These are phyloP conservation scores for Amiota minor DNA, from an alignment of 2,888 invertebrate species.

Conservation along the genomic window DNA sequence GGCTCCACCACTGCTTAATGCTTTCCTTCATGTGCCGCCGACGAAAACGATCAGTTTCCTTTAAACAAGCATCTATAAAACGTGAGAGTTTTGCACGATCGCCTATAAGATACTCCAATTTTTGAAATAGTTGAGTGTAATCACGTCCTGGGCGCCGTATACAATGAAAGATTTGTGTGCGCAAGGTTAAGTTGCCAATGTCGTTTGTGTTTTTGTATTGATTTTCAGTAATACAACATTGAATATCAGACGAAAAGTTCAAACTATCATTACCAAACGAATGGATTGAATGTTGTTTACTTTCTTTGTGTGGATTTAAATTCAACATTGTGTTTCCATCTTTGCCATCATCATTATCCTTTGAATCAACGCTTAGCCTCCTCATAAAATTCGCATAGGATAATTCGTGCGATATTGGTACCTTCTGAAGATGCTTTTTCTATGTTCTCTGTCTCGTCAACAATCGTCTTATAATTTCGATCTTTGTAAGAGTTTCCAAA, in stretches of 20 bases:
- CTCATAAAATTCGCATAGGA: too few relatives aligned
- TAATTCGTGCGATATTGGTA: not conserved
- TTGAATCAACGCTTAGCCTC: too few relatives aligned
- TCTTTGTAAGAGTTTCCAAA: not conserved
- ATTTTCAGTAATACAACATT: too few relatives aligned
- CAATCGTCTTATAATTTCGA: not conserved
- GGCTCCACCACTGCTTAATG: slow-evolving; percentile 74
- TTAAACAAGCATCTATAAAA: slow-evolving; percentile 73
- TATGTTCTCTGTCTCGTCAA: not conserved
- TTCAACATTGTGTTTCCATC: too few relatives aligned
- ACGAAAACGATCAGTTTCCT: slow-evolving; percentile 71
- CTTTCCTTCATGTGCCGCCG: slow-evolving; percentile 72
- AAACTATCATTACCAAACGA: too few relatives aligned
- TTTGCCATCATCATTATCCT: too few relatives aligned
- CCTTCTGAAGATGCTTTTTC: not conserved
- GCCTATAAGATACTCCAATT: slow-evolving; percentile 70
- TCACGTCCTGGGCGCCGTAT: slow-evolving; percentile 85
- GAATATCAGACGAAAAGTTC: too few relatives aligned
- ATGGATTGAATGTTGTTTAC: too few relatives aligned
- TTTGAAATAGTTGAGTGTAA: slow-evolving; percentile 70
- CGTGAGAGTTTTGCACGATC: slow-evolving; percentile 71
- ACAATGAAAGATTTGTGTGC: slow-evolving; percentile 82
- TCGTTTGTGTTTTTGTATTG: too few relatives aligned
- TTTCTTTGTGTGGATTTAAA: too few relatives aligned
- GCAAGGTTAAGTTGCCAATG: slow-evolving; percentile 67